Conservation (phyloP, 2,797 vertebrate species). For the Necrosyrtes monachus region DNA sequence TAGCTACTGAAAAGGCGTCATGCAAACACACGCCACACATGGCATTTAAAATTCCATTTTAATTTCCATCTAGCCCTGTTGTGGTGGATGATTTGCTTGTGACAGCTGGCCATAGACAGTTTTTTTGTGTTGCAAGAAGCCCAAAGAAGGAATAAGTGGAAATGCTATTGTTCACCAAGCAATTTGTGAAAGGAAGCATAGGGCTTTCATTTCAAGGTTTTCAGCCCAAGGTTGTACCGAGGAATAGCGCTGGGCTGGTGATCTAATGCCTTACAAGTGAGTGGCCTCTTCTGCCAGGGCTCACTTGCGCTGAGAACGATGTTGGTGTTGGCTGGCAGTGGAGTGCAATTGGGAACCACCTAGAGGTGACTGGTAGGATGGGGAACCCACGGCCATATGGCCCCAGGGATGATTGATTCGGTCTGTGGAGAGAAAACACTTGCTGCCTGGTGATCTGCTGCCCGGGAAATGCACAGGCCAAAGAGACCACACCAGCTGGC, state of each 20-base stretch:
- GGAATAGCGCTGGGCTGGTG: not conserved
- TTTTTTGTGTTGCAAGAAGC: not conserved
- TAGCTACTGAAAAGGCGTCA: not conserved
- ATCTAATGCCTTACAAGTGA: not conserved
- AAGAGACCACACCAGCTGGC: not conserved
- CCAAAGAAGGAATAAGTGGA: not conserved
- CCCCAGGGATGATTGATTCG: not conserved
- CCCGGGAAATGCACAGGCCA: not conserved
- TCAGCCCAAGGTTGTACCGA: not conserved
- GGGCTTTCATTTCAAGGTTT: not conserved
- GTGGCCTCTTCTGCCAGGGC: not conserved
- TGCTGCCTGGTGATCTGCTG: not conserved
- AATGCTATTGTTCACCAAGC: not conserved
- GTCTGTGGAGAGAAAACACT: not conserved
- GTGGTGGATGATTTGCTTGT: not conserved
- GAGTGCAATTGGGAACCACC: not conserved
- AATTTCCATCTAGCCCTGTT: not conserved
- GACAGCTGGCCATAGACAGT: not conserved
- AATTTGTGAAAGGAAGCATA: not conserved
- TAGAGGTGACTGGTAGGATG: not conserved
- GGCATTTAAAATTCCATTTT: not conserved
- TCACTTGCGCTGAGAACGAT: not conserved
- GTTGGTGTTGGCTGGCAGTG: not conserved
- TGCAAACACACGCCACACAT: not conserved
- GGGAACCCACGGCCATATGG: rapidly evolving